Conservation (phyloP, 2,888 invertebrate genomes). For the Stomorhina lunata region DNA sequence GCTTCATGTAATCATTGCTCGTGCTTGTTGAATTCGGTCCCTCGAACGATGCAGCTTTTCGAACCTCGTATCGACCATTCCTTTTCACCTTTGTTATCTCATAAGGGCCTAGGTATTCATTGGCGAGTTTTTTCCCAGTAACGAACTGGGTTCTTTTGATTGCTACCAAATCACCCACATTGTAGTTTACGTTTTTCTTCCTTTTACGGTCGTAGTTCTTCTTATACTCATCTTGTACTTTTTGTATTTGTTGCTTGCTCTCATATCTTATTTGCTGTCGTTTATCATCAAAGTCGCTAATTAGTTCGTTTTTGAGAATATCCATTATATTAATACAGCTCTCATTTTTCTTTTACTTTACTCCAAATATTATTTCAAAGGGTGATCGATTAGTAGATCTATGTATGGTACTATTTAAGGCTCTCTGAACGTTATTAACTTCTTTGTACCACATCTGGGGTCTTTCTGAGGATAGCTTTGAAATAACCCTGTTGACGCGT, state of each 20-base stretch:
- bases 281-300: conserved; percentile 33
- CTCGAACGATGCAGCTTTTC: conserved; percentile 56
- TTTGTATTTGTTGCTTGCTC: conserved; percentile 34
- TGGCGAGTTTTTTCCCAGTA: conserved; percentile 58
- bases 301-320: conserved; percentile 36
- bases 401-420: conserved; percentile 31
- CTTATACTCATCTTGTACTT: conserved; percentile 47
- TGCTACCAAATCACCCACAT: conserved; percentile 49
- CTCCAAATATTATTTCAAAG: conserved; percentile 53
- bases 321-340: conserved; percentile 11
- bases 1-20: conserved; percentile 21
- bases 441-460: conserved; percentile 35
- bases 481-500: conserved; percentile 43
- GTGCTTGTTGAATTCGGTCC: conserved; percentile 39
- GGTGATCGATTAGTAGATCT: conserved; percentile 39
- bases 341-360: conserved; percentile 39
- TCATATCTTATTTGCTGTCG: conserved; percentile 32
- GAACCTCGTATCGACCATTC: conserved; percentile 46
- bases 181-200: conserved; percentile 46
- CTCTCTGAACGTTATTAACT: conserved; percentile 21
- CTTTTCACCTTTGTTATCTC: conserved; percentile 58
- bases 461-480: conserved; percentile 44
- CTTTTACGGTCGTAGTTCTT: conserved; percentile 52
- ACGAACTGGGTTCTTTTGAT: conserved; percentile 51
- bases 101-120: conserved; percentile 61